phyloP scores from a whole-genome alignment of 2,113 vertebrate genomes.

The Corynorhinus townsendii region DNA sequence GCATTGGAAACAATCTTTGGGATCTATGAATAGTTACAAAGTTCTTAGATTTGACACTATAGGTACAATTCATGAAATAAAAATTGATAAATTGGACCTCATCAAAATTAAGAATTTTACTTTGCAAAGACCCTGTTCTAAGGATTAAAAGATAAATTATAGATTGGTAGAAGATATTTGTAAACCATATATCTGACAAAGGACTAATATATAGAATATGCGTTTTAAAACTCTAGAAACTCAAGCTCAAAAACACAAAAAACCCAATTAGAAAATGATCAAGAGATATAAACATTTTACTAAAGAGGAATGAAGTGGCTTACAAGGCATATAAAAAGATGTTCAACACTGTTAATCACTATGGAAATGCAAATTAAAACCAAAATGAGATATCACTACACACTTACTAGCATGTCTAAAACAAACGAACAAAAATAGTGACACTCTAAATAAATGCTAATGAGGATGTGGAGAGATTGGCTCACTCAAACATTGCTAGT shows the following conservation, averaged over 20 bases:
- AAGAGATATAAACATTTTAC: background rate
- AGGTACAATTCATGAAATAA: background rate
- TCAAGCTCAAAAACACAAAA: background rate
- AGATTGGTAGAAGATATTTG: background rate
- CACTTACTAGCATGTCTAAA: background rate
- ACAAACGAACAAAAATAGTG: background rate
- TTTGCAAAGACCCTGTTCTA: background rate
- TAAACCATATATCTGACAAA: background rate
- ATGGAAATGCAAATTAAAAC: background rate
- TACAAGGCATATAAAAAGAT: background rate
- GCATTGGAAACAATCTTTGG: background rate
- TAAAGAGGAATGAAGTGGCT: background rate
- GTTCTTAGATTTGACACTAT: background rate
- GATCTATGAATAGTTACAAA: background rate
- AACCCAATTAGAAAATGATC: background rate
- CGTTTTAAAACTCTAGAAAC: background rate
- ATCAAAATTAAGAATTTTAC: background rate
- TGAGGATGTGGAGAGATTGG: background rate
- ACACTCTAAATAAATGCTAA: background rate
- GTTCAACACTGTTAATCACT: background rate
- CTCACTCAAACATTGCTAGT: background rate
- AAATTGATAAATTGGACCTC: background rate
- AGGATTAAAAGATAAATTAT: background rate
- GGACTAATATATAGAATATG: background rate
- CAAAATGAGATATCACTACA: background rate